A percentile compares a stretch with the other conserved stretches of the same genome.
Evolutionary conservation across 30 jellyfish, hydroid and myxozoan genomes (phyloP).

Genomic region (Hydractinia symbiolongicarpus): DNA sequence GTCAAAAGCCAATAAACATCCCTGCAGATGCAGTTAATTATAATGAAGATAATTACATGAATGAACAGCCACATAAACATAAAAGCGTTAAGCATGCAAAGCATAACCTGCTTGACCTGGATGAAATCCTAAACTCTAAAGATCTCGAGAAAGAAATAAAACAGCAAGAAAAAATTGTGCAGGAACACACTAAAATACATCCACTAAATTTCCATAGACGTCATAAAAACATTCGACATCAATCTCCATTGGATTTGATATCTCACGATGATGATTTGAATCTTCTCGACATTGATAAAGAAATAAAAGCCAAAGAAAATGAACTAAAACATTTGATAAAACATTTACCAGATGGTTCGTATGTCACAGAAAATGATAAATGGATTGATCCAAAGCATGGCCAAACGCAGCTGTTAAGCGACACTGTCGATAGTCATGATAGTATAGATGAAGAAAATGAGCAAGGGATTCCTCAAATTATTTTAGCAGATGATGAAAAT

Average conservation of each 20-base stretch:
- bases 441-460: not conserved
- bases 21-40: too few species aligned
- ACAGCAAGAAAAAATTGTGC: not conserved
- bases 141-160: not conserved
- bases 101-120: too few species aligned
- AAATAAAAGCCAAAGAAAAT: not conserved
- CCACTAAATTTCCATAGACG: not conserved
- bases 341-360: constrained; percentile 6
- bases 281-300: not conserved
- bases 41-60: too few species aligned
- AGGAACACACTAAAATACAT: not conserved
- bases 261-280: constrained; percentile 1
- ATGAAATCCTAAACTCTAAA: not conserved
- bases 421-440: not conserved
- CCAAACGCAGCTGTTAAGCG: not conserved
- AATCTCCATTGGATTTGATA: not conserved
- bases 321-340: not conserved
- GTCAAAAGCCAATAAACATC: too few species aligned
- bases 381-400: not conserved
- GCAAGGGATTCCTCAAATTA: too few species aligned
- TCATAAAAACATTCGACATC: not conserved
- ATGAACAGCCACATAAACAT: too few species aligned
- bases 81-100: too few species aligned
- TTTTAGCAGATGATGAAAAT: not conserved
- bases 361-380: not conserved